Base-by-base conservation (phyloP, 2,888 invertebrate species). In the Idaea biselata region DNA sequence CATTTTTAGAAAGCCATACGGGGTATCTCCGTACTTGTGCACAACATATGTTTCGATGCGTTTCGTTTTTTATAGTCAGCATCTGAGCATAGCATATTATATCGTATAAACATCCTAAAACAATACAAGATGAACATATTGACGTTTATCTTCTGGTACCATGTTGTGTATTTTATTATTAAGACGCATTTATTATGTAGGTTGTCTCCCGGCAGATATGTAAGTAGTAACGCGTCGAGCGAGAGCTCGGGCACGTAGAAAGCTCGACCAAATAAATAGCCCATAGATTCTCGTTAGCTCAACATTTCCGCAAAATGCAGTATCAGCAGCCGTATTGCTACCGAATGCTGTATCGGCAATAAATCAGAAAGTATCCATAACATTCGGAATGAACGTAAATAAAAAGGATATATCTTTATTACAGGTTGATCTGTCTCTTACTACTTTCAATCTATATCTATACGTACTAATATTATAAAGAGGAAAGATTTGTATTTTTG, bases 261-360 rank as follows among this genome's bases (percentile, higher is more conserved):
- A 73, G 81, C 73, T 79, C 77, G 73, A 71, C 71, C 74, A 44
- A 44, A 44, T 74, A 81, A 84, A 84, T 83, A 83, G 82, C 78
- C 81, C 76, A 84, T 85, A 81, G 73, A 78, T 86, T 83, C 80
- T 84, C 71, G 79, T 83, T 82, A 82, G 77, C 73, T 72, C 73
- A 74, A 71, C 68, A 76, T 74, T 79, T 73, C 69, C 68, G 72
- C 73, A 79, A 80, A 80, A 80, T 74, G 75, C 77, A 79, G 69
- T 64, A 64, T 69, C 68, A 75, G 73, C 68, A 75, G 74, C 74
- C 69, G 68, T 75, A 74, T 76, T 68, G 73, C 74, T 72, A 69
- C 70, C 74, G 56, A 56, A 18, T 18, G 56, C 56, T 18, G n/a
- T 17, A 14, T 16, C 11, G 56, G 44, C 11, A 44, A 44, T 44